These are phyloP conservation scores for Montipora cactus DNA, from an alignment of 64 coral and sea anemone genomes.

Conservation along the genomic window DNA sequence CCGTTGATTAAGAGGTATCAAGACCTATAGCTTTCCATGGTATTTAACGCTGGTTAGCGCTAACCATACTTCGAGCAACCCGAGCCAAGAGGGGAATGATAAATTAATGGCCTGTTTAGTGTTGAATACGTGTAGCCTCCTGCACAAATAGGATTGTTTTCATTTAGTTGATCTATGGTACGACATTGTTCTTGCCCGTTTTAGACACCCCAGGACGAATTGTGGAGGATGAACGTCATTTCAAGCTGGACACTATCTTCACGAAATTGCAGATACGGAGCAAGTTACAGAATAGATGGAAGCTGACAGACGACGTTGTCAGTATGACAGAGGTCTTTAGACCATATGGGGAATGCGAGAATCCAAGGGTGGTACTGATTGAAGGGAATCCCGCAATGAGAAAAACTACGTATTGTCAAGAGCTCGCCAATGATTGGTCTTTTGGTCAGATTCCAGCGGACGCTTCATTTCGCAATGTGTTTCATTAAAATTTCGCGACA, in stretches of 20 bases:
- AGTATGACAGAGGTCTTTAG: slow-evolving; percentile 28
- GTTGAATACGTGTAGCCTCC: no score
- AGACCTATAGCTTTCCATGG: no score
- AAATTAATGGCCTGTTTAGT: no score
- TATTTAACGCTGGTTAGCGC: no score
- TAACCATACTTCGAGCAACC: no score
- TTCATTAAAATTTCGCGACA: slow-evolving; percentile 32
- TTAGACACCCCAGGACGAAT: no score
- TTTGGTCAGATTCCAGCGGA: slow-evolving; percentile 7
- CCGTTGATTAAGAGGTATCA: no score
- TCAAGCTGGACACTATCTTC: not conserved
- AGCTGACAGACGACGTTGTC: not conserved
- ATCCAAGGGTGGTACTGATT: slow-evolving; percentile 57
- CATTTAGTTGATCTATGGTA: no score
- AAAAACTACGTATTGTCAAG: slow-evolving; percentile 43
- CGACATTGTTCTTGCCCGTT: no score
- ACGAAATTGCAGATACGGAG: slow-evolving; percentile 26
- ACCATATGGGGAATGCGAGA: slow-evolving; percentile 23
- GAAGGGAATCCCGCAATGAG: not conserved
- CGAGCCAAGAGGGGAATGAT: no score
- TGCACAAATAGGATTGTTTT: no score
- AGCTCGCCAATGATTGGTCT: slow-evolving; percentile 60
- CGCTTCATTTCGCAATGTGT: slow-evolving; percentile 39
- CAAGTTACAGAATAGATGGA: slow-evolving; percentile 8
- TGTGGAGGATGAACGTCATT: not conserved